A percentile compares a stretch with the other conserved stretches of the same genome.
These are phyloP conservation scores for Tipula lateralis DNA, from an alignment of 2,888 invertebrate species.

Conservation along the genomic window DNA sequence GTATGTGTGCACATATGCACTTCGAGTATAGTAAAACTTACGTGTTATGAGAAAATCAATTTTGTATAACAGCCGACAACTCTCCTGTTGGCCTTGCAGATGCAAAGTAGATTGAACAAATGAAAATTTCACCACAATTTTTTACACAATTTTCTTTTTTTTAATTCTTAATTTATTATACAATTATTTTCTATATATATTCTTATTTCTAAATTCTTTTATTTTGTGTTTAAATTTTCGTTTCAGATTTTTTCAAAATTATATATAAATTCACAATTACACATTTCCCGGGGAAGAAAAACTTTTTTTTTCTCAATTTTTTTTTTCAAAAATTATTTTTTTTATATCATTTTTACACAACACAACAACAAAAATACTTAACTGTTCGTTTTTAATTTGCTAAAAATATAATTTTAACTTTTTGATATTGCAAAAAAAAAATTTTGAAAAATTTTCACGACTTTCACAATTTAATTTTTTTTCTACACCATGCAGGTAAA, in stretches of 20 bases:
- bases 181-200: neutral
- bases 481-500: neutral
- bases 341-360: neutral
- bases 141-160: neutral
- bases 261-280: neutral
- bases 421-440: neutral
- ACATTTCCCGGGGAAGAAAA: constrained; percentile 24
- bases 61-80: neutral
- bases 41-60: neutral
- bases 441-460: neutral
- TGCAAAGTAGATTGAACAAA: neutral
- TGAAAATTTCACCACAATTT: neutral
- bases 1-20: neutral
- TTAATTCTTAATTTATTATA: neutral
- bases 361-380: neutral
- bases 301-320: neutral
- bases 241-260: neutral
- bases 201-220: neutral
- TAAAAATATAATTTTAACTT: neutral
- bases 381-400: neutral
- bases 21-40: neutral
- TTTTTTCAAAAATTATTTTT: neutral
- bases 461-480: neutral
- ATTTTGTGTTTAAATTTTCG: neutral
- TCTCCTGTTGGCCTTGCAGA: neutral